Evolutionary conservation across 2,888 invertebrate genomes (phyloP), one percentile per base, ranked within the genome.

Genomic region (Protula sp.): DNA sequence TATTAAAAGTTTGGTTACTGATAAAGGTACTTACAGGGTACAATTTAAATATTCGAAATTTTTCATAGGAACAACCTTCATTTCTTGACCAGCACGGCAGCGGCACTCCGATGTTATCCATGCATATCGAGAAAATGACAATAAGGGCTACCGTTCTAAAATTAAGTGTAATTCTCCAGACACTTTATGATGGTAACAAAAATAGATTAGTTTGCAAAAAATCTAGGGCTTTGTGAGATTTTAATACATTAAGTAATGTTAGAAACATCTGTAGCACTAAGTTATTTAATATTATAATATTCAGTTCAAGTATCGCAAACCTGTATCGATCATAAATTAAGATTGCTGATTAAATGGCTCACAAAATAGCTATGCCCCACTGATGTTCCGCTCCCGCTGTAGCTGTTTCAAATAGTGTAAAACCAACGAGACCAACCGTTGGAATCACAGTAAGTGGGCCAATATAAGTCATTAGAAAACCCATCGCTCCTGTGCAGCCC

Each of bases 11-110:
- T n/a, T n/a, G n/a, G n/a, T n/a, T n/a, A n/a, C n/a, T n/a, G n/a
- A n/a, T n/a, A n/a, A n/a, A n/a, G 5, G 47, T 31, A 66, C 72
- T 85, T 78, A 89, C 91, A 60, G 91, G 90, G 72, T 91, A 89
- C n/a, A 91, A 81, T 74, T 89, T 90, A 77, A 91, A 91, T 29
- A 91, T 77, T 29, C 88, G 77, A 70, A 89, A 89, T 84, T 86
- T 85, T 19, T 28, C 24, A n/a, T n/a, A n/a, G 14, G 82, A 78
- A 60, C 87, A 77, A 0, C 89, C 88, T 45, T 81, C 75, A 0
- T 81, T 83, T 65, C 84, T 86, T 52, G 83, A 63, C 58, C 60
- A 75, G 30, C 67, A 61, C 4, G 70, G 69, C 28, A 75, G 61
- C 3, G 77, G 76, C 22, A 76, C 54, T n/a, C 52, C 54, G 29